Evolutionary conservation across 2,113 vertebrate genomes (phyloP), one percentile per base, ranked within the genome.

Genomic region (Canis aureus): DNA sequence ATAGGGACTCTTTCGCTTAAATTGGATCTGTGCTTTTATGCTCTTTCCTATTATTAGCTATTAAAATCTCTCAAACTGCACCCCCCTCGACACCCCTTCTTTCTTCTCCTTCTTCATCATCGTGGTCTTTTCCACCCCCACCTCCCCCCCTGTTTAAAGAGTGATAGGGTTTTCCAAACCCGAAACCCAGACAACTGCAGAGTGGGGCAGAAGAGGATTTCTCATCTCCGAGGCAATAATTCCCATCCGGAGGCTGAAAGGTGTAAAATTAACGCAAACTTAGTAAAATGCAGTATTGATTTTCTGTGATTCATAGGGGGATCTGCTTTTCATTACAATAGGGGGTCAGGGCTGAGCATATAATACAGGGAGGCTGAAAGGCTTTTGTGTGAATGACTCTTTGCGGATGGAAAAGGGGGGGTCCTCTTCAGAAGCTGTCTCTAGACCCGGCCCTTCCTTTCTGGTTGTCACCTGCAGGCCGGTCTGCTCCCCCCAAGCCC

Each of bases 1-100:
- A 99, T 38, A 98, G 99, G 98, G 99, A 98, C 99, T 98, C 98
- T 98, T 98, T 98, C 98, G 98, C 98, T 98, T 98, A 98, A 99
- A 99, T 99, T 98, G 99, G 98, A 98, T 99, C 99, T 98, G 97
- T 88, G 98, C 99, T 98, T 99, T 99, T 99, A 99, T 98, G 98
- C 98, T 98, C 97, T 93, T 97, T 98, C 98, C 98, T 98, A 98
- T 99, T 99, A 99, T 99, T 99, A 99, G 98, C 99, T 99, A 99
- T 99, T 99, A 99, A 99, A 99, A 99, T 99, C 99, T 99, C 98
- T 97, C 98, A 98, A 98, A 97, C 98, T 83, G 92, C 83, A 60
- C 43, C 94, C 92, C 76, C 92, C 66, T 53, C 55, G 1, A 16
- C 62, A 19, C 38, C 76, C 71, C 76, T 55, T n/a, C 62, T 69